A percentile compares a stretch with the other conserved stretches of the same genome.
Conservation (phyloP, 2,888 invertebrate genomes). For the Andrena marginata region DNA sequence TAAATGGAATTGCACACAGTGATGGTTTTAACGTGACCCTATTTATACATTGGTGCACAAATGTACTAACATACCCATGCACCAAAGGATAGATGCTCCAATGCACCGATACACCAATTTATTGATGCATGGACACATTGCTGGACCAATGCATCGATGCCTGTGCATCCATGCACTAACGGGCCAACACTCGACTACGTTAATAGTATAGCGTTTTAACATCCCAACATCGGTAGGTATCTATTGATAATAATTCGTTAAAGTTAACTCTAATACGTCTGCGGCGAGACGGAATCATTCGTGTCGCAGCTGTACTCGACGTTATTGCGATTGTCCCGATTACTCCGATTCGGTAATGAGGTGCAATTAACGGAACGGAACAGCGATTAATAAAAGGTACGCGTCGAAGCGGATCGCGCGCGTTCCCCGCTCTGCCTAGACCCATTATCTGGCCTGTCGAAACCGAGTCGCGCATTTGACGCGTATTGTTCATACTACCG, state of each 20-base stretch:
- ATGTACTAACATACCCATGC: background rate
- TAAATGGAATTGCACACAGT: background rate
- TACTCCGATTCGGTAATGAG: conserved; percentile 40
- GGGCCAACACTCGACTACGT: background rate
- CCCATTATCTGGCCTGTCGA: conserved; percentile 52
- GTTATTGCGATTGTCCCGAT: conserved; percentile 39
- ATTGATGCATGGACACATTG: background rate
- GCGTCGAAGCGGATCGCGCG: conserved; percentile 36
- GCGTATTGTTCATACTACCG: conserved; percentile 60
- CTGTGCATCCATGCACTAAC: background rate
- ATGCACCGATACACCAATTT: background rate
- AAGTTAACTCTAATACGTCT: background rate
- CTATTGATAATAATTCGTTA: conserved; percentile 5
- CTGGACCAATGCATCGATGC: background rate
- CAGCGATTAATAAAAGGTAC: conserved; percentile 69
- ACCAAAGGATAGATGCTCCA: background rate
- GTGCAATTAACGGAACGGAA: conserved; percentile 69
- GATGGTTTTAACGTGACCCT: background rate
- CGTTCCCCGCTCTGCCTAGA: conserved; percentile 33
- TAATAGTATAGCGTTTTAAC: background rate
- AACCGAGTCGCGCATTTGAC: conserved; percentile 66
- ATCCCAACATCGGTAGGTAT: background rate
- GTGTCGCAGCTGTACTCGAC: conserved; percentile 2
- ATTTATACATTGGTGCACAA: background rate
- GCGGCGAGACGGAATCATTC: conserved; percentile 18